Conservation (phyloP, 2,888 invertebrate species). For the Ectropis crepuscularia region DNA sequence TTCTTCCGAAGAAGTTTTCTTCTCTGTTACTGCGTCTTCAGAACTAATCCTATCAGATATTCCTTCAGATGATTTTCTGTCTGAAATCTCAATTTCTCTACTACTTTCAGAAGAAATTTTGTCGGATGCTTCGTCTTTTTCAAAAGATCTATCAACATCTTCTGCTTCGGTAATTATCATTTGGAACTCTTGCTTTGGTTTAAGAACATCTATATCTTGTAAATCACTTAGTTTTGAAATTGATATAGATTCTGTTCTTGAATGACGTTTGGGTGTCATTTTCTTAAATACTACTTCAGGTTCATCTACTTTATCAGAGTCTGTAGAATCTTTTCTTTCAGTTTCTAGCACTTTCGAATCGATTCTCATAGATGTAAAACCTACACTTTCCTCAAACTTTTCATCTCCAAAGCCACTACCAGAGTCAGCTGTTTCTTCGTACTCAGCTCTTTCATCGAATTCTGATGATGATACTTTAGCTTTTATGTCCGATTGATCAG, state of each 20-base stretch:
- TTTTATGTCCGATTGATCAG: slow-evolving; percentile 79
- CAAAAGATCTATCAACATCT: slow-evolving; percentile 73
- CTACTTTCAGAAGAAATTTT: slow-evolving; percentile 83
- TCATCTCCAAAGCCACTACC: slow-evolving; percentile 82
- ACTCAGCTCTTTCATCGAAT: slow-evolving; percentile 80
- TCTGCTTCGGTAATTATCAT: slow-evolving; percentile 80
- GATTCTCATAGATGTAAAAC: slow-evolving; percentile 73
- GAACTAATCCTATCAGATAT: slow-evolving; percentile 80
- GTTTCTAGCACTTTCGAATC: slow-evolving; percentile 63
- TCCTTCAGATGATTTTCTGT: slow-evolving; percentile 80
- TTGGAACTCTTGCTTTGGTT: slow-evolving; percentile 75
- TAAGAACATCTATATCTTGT: slow-evolving; percentile 62
- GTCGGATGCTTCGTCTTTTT: slow-evolving; percentile 78
- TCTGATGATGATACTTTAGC: slow-evolving; percentile 80
- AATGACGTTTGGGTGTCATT: slow-evolving; percentile 77
- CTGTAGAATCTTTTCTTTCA: slow-evolving; percentile 70
- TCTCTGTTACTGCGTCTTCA: slow-evolving; percentile 81
- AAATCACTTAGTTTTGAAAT: slow-evolving; percentile 76
- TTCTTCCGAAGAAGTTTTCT: slow-evolving; percentile 80
- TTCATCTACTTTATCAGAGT: slow-evolving; percentile 66
- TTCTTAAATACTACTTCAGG: slow-evolving; percentile 74
- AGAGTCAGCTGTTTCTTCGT: slow-evolving; percentile 77
- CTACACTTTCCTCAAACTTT: slow-evolving; percentile 79
- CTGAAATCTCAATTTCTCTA: slow-evolving; percentile 80
- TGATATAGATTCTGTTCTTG: slow-evolving; percentile 77